Evolutionary conservation across 2,888 invertebrate genomes (phyloP), one percentile per base, ranked within the genome.

Genomic region (Taphrorychus bicolor): DNA sequence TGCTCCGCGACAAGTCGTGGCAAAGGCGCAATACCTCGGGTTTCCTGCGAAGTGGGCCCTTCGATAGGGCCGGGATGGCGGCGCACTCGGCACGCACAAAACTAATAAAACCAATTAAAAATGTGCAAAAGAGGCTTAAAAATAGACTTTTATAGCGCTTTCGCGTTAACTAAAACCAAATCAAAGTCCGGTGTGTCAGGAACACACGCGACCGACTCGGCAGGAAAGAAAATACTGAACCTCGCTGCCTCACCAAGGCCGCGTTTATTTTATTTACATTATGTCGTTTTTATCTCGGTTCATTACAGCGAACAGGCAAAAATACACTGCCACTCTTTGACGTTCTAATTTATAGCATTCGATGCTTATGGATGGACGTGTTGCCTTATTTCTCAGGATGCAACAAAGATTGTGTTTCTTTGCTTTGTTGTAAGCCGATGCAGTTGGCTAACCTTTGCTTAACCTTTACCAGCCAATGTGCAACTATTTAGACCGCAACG

Each of bases 191-290:
- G 58, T 52, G n/a, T 51, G 11, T 18, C 17, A 16, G 23, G 59
- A 21, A 21, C 57, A 41, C 66, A 60, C 60, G 60, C 60, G 57
- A 60, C n/a, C 66, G n/a, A 57, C 49, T 42, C 67, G 53, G 21
- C 63, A 68, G 68, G 63, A 68, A 63, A 63, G 68, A 63, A 63
- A 68, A 63, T 59, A 68, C 68, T 68, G 63, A 68, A 63, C 59
- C 49, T 41, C 54, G 49, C 49, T 51, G n/a, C 18, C 23, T 3
- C 18, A 56, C 63, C 68, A 68, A 68, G 68, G 68, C 45, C 68
- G 62, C 42, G 14, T 68, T 68, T 68, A 68, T 68, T 68, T 68
- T 68, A 68, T 68, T 68, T 64, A 68, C 68, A 63, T 56, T 64
- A 49, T 60, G 21, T 53, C 41, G 60, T 53, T 66, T 63, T 59